Percentiles rank a stretch among this genome's conserved stretches.
phyloP scores from a whole-genome alignment of 2,888 invertebrate genomes.

The Ophonus ardosiacus region DNA sequence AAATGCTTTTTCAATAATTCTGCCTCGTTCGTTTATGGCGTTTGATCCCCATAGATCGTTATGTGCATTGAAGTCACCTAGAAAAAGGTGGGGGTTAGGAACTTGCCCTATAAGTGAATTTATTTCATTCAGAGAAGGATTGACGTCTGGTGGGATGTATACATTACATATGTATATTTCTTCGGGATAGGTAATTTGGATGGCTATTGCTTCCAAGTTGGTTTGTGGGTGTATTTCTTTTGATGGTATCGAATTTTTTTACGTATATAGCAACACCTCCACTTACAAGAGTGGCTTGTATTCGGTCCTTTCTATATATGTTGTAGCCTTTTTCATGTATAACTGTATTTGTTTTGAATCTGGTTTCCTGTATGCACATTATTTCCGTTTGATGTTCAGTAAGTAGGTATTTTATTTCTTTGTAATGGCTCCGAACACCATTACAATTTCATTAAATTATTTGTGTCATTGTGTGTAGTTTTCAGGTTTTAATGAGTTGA shows the following conservation, averaged over 20 bases:
- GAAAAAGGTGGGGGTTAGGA: not conserved
- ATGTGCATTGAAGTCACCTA: not conserved
- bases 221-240: not conserved
- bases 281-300: not conserved
- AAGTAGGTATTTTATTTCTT: not conserved
- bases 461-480: not conserved
- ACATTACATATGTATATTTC: not conserved
- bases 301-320: not conserved
- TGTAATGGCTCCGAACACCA: not conserved
- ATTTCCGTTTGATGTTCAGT: not conserved
- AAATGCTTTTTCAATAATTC: not conserved
- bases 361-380: slow-evolving; percentile 4
- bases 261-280: not conserved
- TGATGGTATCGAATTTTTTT: not conserved
- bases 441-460: slow-evolving; percentile 1
- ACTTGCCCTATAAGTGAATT: not conserved
- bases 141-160: not conserved
- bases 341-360: not conserved
- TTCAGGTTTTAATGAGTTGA: not conserved
- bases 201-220: not conserved
- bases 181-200: not conserved
- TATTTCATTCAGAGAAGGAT: not conserved
- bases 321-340: not conserved
- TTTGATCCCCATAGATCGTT: not conserved
- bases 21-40: not conserved